phyloP scores from a whole-genome alignment of 2,888 invertebrate genomes.

The Lasioglossum zephyrum region DNA sequence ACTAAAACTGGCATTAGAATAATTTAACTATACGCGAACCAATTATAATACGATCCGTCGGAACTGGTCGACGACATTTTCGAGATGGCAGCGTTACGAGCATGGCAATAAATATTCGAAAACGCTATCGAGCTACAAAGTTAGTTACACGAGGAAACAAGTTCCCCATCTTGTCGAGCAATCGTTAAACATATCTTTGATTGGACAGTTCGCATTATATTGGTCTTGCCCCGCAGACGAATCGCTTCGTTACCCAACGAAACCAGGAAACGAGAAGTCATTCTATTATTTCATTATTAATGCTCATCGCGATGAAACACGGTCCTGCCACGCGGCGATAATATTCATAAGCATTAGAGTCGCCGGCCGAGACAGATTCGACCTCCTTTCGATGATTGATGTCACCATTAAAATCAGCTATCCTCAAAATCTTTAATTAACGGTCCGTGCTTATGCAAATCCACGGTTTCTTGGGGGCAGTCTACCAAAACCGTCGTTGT shows the following conservation, averaged over 20 bases:
- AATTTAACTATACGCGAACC: neutral
- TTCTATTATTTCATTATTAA: neutral
- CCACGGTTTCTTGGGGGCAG: neutral
- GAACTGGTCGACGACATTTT: slow-evolving; percentile 20
- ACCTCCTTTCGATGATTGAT: slow-evolving; percentile 1
- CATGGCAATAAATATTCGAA: neutral
- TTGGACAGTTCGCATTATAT: neutral
- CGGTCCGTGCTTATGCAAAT: neutral
- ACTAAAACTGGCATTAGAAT: neutral
- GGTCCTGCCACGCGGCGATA: neutral
- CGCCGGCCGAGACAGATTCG: neutral
- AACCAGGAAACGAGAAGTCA: slow-evolving; percentile 1
- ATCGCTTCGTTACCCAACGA: neutral
- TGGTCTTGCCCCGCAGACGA: neutral
- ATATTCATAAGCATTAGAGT: slow-evolving; percentile 8
- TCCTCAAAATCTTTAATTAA: neutral
- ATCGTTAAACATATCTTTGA: neutral
- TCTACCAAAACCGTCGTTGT: neutral
- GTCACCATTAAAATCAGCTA: neutral
- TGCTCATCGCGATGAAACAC: neutral
- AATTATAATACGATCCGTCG: neutral
- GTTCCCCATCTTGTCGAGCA: neutral
- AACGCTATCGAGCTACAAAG: neutral
- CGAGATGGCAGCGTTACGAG: neutral
- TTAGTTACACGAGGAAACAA: neutral